phyloP scores from a whole-genome alignment of 2,888 invertebrate genomes.

The Volucella inanis region DNA sequence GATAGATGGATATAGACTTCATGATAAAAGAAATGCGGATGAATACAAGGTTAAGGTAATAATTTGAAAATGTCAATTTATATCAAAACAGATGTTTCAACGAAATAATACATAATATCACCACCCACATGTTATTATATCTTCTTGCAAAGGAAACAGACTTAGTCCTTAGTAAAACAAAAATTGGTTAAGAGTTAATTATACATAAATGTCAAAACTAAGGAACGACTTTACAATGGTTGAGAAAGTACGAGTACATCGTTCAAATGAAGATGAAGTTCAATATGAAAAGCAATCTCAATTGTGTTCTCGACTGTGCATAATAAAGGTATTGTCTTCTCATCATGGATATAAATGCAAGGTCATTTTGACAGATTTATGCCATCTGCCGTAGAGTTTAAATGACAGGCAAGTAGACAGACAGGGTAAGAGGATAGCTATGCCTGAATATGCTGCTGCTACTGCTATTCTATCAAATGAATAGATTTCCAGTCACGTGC shows the following conservation, averaged over 20 bases:
- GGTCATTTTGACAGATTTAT: slow-evolving; percentile 67
- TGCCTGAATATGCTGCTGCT: background rate
- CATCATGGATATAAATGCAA: slow-evolving; percentile 3
- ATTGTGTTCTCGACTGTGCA: background rate
- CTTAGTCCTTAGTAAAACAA: too few relatives aligned
- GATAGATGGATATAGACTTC: slow-evolving; percentile 17
- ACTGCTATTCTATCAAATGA: slow-evolving; percentile 18
- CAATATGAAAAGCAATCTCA: background rate
- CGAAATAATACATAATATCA: slow-evolving; percentile 48
- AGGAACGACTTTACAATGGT: too few relatives aligned
- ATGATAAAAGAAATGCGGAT: slow-evolving; percentile 16
- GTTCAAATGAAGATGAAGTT: too few relatives aligned
- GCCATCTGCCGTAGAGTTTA: slow-evolving; percentile 49
- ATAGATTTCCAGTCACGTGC: slow-evolving; percentile 62
- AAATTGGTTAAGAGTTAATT: background rate
- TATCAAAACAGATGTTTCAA: slow-evolving; percentile 40
- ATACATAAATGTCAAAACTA: slow-evolving; percentile 42
- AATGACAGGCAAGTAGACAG: slow-evolving; percentile 43
- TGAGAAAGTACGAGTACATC: too few relatives aligned
- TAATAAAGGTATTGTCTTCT: background rate
- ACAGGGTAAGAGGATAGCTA: slow-evolving; percentile 23
- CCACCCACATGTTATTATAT: slow-evolving; percentile 20
- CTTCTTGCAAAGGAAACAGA: too few relatives aligned
- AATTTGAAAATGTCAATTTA: slow-evolving; percentile 35
- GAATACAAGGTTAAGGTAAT: background rate